Evolutionary conservation across 1,140 invertebrate genomes (phyloP).

Genomic region (Tenebrio molitor): DNA sequence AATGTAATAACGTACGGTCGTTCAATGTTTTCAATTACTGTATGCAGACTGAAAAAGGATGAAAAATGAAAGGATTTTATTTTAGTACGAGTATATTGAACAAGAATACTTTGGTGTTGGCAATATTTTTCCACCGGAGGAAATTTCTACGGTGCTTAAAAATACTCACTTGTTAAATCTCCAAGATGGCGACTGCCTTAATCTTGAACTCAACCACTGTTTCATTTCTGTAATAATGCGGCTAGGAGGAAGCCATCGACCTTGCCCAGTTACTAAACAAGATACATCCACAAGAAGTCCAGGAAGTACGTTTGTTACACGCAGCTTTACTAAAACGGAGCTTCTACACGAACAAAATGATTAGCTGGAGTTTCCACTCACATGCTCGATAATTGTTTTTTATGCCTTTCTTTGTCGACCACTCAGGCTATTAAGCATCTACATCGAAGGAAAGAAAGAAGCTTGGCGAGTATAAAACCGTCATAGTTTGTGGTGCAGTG

Average conservation of each 20-base stretch:
- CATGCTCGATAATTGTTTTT: conserved; percentile 24
- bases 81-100: no score
- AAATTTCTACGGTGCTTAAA: no score
- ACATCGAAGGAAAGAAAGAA: not conserved
- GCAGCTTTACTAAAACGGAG: conserved; percentile 3
- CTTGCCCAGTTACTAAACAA: conserved; percentile 2
- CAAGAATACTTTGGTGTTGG: no score
- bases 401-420: conserved; percentile 6
- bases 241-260: conserved; percentile 15
- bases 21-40: no score
- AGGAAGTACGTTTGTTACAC: conserved; percentile 20
- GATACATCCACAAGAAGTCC: conserved; percentile 7
- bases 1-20: no score
- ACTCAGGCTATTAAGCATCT: not conserved
- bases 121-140: no score
- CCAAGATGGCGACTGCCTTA: not conserved
- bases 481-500: not conserved
- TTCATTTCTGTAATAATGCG: conserved; percentile 24
- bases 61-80: no score
- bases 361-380: conserved; percentile 4
- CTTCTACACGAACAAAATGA: conserved; percentile 18
- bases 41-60: no score
- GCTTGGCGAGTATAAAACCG: no score
- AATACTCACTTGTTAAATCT: no score
- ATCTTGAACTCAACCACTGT: not conserved